Evolutionary conservation across 30 jellyfish, hydroid and myxozoan species (phyloP).

Genomic region (Hydractinia symbiolongicarpus): DNA sequence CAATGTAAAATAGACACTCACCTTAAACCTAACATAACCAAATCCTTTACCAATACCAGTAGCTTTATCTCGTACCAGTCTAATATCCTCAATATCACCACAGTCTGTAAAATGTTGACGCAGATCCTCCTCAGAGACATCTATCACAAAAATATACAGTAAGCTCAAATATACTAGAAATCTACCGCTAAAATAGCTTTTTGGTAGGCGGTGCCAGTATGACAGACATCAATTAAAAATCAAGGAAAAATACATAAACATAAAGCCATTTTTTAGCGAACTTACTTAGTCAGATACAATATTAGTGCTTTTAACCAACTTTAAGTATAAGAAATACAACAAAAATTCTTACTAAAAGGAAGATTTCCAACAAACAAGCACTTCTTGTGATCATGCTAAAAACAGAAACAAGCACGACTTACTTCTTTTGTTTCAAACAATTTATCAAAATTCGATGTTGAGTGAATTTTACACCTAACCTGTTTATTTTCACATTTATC

Average conservation of each 20-base stretch:
- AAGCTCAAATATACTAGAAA: too few relatives aligned
- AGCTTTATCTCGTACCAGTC: constrained; percentile 61
- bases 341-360: constrained; percentile 51
- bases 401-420: not conserved
- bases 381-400: constrained; percentile 36
- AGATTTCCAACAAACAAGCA: constrained; percentile 76
- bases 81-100: constrained; percentile 72
- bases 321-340: not conserved
- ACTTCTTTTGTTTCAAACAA: too few relatives aligned
- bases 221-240: too few relatives aligned
- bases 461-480: not conserved
- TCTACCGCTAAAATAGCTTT: too few relatives aligned
- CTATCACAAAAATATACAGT: not conserved
- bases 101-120: constrained; percentile 70
- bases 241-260: too few relatives aligned
- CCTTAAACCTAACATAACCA: constrained; percentile 63
- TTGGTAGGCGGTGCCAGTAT: too few relatives aligned
- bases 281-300: too few relatives aligned
- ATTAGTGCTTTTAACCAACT: too few relatives aligned
- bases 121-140: constrained; percentile 51
- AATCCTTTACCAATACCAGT: constrained; percentile 88
- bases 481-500: constrained; percentile 11
- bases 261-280: too few relatives aligned
- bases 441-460: too few relatives aligned
- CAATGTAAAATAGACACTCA: not conserved